Percentiles rank a stretch among this genome's conserved stretches.
phyloP scores from a whole-genome alignment of 2,888 invertebrate species.

The Dermolepida albohirtum region DNA sequence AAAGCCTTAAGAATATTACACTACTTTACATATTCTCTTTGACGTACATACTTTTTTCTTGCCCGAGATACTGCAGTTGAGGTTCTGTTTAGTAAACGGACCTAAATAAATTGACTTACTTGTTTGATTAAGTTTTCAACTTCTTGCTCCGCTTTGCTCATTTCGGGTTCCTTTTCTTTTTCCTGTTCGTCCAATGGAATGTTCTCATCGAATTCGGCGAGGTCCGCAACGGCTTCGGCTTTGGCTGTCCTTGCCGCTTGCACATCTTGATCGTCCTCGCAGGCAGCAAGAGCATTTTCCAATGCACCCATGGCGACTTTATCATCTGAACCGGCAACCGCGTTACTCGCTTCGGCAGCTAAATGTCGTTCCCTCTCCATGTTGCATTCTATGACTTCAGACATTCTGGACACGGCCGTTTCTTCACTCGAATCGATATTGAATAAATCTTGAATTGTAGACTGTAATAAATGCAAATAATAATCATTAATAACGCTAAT shows the following conservation, averaged over 20 bases:
- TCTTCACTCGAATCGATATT: constrained; percentile 77
- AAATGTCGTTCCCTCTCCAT: constrained; percentile 62
- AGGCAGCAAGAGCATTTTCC: constrained; percentile 88
- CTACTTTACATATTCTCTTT: too few relatives aligned
- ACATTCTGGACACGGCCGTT: constrained; percentile 70
- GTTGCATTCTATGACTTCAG: constrained; percentile 69
- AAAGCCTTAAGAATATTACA: too few relatives aligned
- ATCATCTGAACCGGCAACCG: constrained; percentile 64
- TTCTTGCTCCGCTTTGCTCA: constrained; percentile 80
- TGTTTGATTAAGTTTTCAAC: constrained; percentile 78
- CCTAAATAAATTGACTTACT: constrained; percentile 63
- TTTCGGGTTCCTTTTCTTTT: constrained; percentile 68
- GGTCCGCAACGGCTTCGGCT: constrained; percentile 89
- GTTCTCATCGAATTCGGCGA: constrained; percentile 96
- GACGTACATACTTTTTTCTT: too few relatives aligned
- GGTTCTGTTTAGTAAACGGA: too few relatives aligned
- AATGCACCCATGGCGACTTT: constrained; percentile 74
- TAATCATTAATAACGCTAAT: constrained; percentile 40
- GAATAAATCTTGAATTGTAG: constrained; percentile 95
- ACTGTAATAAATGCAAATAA: constrained; percentile 64
- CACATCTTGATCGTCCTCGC: constrained; percentile 96
- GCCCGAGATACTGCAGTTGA: too few relatives aligned
- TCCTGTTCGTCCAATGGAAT: constrained; percentile 85
- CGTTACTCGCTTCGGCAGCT: constrained; percentile 46
- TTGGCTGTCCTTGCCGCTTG: constrained; percentile 89